Evolutionary conservation across 2,113 vertebrate species (phyloP).

Genomic region (Puntigrus tetrazona): DNA sequence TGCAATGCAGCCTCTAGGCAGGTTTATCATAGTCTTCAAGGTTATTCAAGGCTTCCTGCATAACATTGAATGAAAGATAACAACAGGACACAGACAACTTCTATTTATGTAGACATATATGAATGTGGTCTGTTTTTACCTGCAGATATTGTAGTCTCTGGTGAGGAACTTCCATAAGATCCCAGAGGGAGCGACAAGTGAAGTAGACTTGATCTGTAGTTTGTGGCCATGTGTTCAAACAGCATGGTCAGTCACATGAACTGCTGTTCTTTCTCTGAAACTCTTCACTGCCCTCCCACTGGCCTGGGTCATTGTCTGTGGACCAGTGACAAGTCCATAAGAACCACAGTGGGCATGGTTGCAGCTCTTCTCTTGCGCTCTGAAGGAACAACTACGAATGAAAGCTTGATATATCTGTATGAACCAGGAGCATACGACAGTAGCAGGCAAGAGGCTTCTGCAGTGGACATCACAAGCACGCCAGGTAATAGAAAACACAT

Average conservation of each 20-base stretch:
- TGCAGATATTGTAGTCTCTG: constrained; percentile 95
- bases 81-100: not conserved
- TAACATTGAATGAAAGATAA: constrained; percentile 1
- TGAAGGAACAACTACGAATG: not conserved
- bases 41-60: constrained; percentile 90
- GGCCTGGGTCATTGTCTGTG: constrained; percentile 95
- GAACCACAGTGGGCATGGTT: constrained; percentile 93
- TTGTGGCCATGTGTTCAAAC: constrained; percentile 98
- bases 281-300: constrained; percentile 87
- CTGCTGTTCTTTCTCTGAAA: constrained; percentile 94
- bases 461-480: not conserved
- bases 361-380: not conserved
- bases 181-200: constrained; percentile 94
- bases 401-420: constrained; percentile 6
- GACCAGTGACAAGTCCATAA: constrained; percentile 98
- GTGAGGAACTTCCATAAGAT: constrained; percentile 96
- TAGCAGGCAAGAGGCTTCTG: not conserved
- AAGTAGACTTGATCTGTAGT: constrained; percentile 96
- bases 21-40: constrained; percentile 98
- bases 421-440: not conserved
- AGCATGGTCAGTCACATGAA: constrained; percentile 95
- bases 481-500: not conserved
- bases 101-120: not conserved
- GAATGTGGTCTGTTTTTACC: constrained; percentile 68
- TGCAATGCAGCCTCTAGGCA: constrained; percentile 89